phyloP scores from a whole-genome alignment of 2,113 vertebrate species.

The Colinus virginianus region DNA sequence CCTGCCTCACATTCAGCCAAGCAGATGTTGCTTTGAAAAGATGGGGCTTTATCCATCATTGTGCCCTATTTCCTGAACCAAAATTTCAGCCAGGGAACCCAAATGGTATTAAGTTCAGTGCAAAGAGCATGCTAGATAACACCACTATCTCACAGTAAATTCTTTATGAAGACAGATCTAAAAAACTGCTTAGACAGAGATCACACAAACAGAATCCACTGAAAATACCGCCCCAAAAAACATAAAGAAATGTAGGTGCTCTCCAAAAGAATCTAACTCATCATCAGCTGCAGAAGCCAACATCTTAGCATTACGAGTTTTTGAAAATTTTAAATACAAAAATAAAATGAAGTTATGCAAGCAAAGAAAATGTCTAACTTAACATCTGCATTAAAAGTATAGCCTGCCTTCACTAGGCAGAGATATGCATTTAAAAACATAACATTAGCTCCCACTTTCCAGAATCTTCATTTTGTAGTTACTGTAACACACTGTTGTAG shows the following conservation, averaged over 20 bases:
- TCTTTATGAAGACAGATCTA: background rate
- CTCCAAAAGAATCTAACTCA: background rate
- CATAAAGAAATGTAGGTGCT: background rate
- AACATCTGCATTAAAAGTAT: background rate
- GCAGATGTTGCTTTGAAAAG: slow-evolving; percentile 50
- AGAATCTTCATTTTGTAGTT: background rate
- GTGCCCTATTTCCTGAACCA: slow-evolving; percentile 43
- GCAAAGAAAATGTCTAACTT: background rate
- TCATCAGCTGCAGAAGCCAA: background rate
- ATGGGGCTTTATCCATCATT: slow-evolving; percentile 35
- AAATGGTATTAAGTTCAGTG: background rate
- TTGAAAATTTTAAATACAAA: background rate
- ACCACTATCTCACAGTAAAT: background rate
- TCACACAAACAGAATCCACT: background rate
- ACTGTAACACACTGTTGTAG: background rate
- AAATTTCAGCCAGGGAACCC: slow-evolving; percentile 23
- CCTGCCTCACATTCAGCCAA: slow-evolving; percentile 26
- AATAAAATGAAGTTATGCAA: background rate
- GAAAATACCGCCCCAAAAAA: background rate
- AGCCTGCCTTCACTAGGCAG: background rate
- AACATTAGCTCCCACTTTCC: background rate
- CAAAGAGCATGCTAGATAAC: background rate
- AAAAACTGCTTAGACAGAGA: background rate
- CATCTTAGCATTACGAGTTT: background rate
- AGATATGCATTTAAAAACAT: background rate